A percentile compares a stretch with the other conserved stretches of the same genome.
Conservation (phyloP, 2,888 invertebrate genomes). For the Scaptomyza flava region DNA sequence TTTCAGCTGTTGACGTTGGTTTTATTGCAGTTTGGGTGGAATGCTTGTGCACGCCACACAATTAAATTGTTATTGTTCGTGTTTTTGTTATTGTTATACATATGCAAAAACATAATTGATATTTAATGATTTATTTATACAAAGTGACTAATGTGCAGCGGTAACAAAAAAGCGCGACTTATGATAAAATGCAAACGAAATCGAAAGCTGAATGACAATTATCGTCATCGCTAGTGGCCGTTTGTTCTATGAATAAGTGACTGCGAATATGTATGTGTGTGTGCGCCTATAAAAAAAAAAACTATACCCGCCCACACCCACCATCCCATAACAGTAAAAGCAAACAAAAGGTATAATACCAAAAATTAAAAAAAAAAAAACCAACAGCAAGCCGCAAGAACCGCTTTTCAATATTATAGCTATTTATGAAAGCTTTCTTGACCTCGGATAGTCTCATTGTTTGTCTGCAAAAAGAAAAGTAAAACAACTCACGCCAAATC, state of each 20-base stretch:
- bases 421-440: constrained; percentile 15
- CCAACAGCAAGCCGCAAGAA: not conserved
- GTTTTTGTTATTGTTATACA: constrained; percentile 6
- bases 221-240: constrained; percentile 49
- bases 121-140: constrained; percentile 8
- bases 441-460: constrained; percentile 10
- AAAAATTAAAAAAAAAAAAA: not conserved
- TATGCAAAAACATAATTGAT: constrained; percentile 10
- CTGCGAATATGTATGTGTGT: constrained; percentile 23
- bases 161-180: not conserved
- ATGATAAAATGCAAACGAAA: constrained; percentile 11
- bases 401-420: not conserved
- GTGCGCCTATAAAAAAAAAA: constrained; percentile 19
- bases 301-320: constrained; percentile 57
- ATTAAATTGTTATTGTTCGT: constrained; percentile 24
- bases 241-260: constrained; percentile 37
- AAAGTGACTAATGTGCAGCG: constrained; percentile 16
- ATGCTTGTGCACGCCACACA: constrained; percentile 27
- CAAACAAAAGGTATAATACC: constrained; percentile 11
- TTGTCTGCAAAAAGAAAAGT: constrained; percentile 9
- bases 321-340: constrained; percentile 13
- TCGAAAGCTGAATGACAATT: constrained; percentile 29
- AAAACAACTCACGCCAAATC: constrained; percentile 10
- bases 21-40: constrained; percentile 33
- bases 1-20: constrained; percentile 57